A percentile compares a stretch with the other conserved stretches of the same genome.
These are phyloP conservation scores for Drepanosiphum platanoidis DNA, from an alignment of 2,888 invertebrate species.

Conservation along the genomic window DNA sequence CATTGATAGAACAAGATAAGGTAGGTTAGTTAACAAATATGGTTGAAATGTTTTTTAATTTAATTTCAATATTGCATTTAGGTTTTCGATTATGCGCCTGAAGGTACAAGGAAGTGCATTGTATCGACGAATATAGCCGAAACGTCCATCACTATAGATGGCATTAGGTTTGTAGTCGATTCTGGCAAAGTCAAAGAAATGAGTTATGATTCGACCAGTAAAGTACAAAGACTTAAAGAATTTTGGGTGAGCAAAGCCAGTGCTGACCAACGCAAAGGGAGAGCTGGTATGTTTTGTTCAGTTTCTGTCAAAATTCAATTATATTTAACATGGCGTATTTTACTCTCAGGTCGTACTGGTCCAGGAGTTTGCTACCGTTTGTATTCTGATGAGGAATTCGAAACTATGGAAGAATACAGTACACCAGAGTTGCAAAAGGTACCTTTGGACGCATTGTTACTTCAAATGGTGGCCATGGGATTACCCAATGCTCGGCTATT, in stretches of 20 bases:
- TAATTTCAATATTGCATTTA: constrained; percentile 66
- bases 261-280: constrained; percentile 95
- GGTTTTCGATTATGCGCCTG: constrained; percentile 95
- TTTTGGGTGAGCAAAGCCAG: constrained; percentile 98
- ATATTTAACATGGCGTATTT: neutral
- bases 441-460: constrained; percentile 88
- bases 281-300: constrained; percentile 73
- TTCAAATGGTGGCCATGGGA: constrained; percentile 95
- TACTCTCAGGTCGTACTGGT: constrained; percentile 69
- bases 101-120: constrained; percentile 94
- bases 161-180: constrained; percentile 95
- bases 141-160: constrained; percentile 98
- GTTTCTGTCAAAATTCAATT: neutral
- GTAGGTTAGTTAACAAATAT: constrained; percentile 68
- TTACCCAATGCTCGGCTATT: constrained; percentile 89
- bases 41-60: neutral
- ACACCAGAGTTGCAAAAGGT: constrained; percentile 94
- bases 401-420: constrained; percentile 82
- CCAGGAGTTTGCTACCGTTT: constrained; percentile 94
- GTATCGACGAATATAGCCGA: constrained; percentile 98
- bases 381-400: constrained; percentile 85
- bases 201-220: constrained; percentile 90
- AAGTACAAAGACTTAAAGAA: constrained; percentile 91
- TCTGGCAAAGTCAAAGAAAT: constrained; percentile 97
- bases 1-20: constrained; percentile 95